Evolutionary conservation across 1,140 invertebrate species (phyloP), one percentile per base, ranked within the genome.

Genomic region (Drosophila rhopaloa): DNA sequence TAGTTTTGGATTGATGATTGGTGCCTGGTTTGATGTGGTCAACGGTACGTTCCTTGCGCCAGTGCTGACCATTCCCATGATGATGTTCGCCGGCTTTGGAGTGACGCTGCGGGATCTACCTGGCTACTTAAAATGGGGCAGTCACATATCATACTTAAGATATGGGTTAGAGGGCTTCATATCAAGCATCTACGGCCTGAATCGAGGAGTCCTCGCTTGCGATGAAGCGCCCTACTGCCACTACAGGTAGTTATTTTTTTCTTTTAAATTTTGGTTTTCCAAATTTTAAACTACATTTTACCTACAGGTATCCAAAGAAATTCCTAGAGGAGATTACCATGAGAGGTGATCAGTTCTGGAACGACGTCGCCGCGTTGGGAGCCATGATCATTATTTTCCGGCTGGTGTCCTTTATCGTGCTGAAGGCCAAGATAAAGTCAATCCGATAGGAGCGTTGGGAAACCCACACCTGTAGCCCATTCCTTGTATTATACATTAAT

Each of bases 1-100:
- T 93, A 97, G 97, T 77, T 95, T 98, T 65, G 98, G 97, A 0
- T 93, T 98, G 0, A 95, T 97, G 92, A 96, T 98, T 76, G 97
- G 97, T 19, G 96, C 97, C 7, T 95, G 96, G 58, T 97, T 97
- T 63, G 94, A 95, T 84, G 96, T 97, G 76, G 95, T 96, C 94
- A 97, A 97, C 85, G 96, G 96, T 7, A 97, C 96, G 4, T 97
- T 97, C 90, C 84, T 96, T 41, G 96, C 96, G 0, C 96, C 96
- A 3, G 95, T 95, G 0, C 82, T 97, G 0, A 95, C 96, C 0
- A 96, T 97, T 14, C 96, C 96, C 7, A 95, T 97, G 94, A 97
- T 97, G 96, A 97, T 97, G 96, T 97, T 97, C 76, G 95, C 96
- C 55, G 96, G 96, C 29, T 97, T 97, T 81, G 96, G 96, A 1